Conservation (phyloP, 2,113 vertebrate species). For the Amphiprion ocellaris region DNA sequence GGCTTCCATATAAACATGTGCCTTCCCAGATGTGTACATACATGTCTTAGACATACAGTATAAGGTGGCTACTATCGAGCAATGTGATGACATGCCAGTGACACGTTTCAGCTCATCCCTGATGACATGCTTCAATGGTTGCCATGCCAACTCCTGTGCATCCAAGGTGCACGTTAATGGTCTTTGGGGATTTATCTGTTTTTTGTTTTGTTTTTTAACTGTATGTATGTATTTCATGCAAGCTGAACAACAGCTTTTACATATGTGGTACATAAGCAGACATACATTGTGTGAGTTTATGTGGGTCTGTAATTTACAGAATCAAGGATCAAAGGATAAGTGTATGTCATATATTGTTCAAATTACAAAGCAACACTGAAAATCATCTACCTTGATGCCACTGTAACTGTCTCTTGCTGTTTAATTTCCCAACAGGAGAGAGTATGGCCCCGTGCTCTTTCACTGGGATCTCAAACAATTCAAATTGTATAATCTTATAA, state of each 20-base stretch:
- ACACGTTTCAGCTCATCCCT: not conserved
- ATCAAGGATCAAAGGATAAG: too few species aligned
- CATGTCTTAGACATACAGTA: not conserved
- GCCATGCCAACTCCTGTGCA: constrained; percentile 23
- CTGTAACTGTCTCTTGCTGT: too few species aligned
- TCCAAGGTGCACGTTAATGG: constrained; percentile 5
- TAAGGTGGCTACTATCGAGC: not conserved
- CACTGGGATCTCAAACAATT: too few species aligned
- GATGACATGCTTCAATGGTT: constrained; percentile 28
- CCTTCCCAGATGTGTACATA: too few species aligned
- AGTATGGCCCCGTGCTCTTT: too few species aligned
- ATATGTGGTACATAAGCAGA: not conserved
- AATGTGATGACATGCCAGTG: not conserved
- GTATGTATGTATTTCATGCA: not conserved
- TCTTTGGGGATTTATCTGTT: not conserved
- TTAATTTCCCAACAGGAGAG: too few species aligned
- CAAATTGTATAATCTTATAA: too few species aligned
- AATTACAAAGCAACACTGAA: not conserved
- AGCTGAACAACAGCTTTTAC: not conserved
- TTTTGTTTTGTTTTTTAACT: not conserved
- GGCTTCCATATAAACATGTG: not conserved
- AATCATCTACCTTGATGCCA: not conserved
- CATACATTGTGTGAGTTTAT: not conserved
- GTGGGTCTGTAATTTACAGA: not conserved
- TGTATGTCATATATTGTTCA: too few species aligned